Evolutionary conservation across 1,140 invertebrate genomes (phyloP), one percentile per base, ranked within the genome.

Genomic region (Magallana gigas): DNA sequence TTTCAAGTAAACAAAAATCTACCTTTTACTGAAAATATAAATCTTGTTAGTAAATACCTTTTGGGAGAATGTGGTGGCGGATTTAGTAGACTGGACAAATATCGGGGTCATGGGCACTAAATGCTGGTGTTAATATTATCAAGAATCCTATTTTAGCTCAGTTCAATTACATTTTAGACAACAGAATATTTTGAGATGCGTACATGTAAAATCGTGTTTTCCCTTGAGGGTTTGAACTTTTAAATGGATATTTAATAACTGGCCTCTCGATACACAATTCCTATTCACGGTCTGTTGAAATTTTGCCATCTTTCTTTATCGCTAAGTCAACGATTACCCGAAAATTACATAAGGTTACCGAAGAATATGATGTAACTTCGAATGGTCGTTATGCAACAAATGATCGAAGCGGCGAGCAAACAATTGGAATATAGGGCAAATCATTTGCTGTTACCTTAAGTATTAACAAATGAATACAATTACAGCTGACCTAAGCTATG

Each of bases 281-380:
- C 36, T 12, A 36, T 76, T 71, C 23, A 76, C 68, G 68, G 68
- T 76, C 68, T 76, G 23, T 76, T 76, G 68, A 76, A 76, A 76
- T 76, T 76, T 76, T 76, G 68, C 68, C 68, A 76, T 76, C 68
- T 76, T 76, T 76, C 68, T 76, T 76, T 76, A 76, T 76, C 68
- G 68, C 36, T 36, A 76, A 76, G 68, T 76, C 68, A 76, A 76
- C 23, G 68, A 76, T 76, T 48, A 76, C 68, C 68, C 9, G 36
- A 23, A 8, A 2, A 36, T 76, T 76, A 76, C 68, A 11, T 29
- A 76, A 76, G 8, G 68, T 76, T 76, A 76, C 14, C 9, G 18
- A 36, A 9, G 68, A 12, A 11, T 76, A 29, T 76, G 68, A 36
- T 76, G 68, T 76, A 8, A 76, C 23, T 29, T 36, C 68, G 11